A percentile compares a stretch with the other conserved stretches of the same genome.
phyloP scores from a whole-genome alignment of 2,888 invertebrate species.

The Melikaiella ostensackeni region DNA sequence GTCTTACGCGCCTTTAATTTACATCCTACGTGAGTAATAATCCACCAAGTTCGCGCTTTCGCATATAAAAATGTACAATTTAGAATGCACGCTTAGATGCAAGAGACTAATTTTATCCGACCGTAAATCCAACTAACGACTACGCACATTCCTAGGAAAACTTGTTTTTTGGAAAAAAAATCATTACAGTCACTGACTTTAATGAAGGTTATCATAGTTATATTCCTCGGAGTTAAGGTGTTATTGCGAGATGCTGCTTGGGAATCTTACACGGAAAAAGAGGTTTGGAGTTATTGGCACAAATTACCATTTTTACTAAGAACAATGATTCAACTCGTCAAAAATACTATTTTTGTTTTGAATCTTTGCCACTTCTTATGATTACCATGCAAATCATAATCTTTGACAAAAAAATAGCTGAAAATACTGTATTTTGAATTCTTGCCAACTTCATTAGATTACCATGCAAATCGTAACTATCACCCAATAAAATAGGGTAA shows the following conservation, averaged over 20 bases:
- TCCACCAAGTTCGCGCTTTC: neutral
- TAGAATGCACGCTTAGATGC: constrained; percentile 61
- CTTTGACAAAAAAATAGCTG: too few species aligned
- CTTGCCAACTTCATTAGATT: too few species aligned
- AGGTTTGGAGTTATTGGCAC: too few species aligned
- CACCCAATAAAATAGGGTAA: too few species aligned
- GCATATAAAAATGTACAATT: neutral
- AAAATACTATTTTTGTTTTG: too few species aligned
- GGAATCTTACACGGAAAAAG: too few species aligned
- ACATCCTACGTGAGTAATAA: neutral
- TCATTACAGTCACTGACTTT: constrained; percentile 40
- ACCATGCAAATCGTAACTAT: too few species aligned
- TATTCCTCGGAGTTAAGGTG: constrained; percentile 39
- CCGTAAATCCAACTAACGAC: constrained; percentile 68
- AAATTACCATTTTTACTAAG: too few species aligned
- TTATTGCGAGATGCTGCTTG: constrained; percentile 30
- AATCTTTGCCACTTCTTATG: too few species aligned
- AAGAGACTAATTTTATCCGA: constrained; percentile 59
- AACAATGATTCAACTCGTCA: too few species aligned
- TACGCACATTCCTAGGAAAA: constrained; percentile 68
- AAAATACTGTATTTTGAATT: too few species aligned
- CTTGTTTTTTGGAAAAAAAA: constrained; percentile 63
- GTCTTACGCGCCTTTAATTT: constrained; percentile 41
- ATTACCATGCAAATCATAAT: too few species aligned
- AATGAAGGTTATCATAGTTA: constrained; percentile 42